Percentiles rank a stretch among this genome's conserved stretches.
Evolutionary conservation across 2,797 vertebrate species (phyloP).

Genomic region (Synaphobranchus kaupii): DNA sequence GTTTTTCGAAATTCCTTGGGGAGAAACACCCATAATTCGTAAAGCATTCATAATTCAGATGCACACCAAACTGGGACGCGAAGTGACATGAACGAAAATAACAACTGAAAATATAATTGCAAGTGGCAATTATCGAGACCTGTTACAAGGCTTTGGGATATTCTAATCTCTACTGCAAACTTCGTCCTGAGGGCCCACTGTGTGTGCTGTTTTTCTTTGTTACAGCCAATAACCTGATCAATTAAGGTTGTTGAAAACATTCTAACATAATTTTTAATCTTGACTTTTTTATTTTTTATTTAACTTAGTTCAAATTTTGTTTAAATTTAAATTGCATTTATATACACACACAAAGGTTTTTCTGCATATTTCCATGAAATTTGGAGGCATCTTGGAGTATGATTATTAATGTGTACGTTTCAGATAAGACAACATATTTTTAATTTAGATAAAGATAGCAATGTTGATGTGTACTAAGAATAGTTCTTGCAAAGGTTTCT

Average conservation of each 20-base stretch:
- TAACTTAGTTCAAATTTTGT: neutral
- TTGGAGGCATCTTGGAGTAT: neutral
- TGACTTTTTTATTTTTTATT: too few species aligned
- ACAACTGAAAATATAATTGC: neutral
- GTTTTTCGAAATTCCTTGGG: neutral
- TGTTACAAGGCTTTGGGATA: neutral
- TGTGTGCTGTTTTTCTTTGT: neutral
- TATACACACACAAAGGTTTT: neutral
- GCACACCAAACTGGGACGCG: neutral
- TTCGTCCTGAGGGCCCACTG: neutral
- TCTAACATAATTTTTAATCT: neutral
- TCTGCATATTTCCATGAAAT: neutral
- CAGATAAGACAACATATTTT: neutral
- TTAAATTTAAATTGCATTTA: neutral
- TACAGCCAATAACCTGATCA: neutral
- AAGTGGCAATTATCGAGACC: neutral
- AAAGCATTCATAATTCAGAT: neutral
- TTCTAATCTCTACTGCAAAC: neutral
- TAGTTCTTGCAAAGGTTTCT: neutral
- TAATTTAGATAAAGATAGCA: neutral
- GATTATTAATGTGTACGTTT: neutral
- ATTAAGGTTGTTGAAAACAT: neutral
- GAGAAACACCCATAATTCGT: neutral
- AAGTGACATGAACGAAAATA: neutral
- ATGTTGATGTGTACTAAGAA: neutral